phyloP scores from a whole-genome alignment of 1,140 invertebrate species.

The Globodera ellingtonae region DNA sequence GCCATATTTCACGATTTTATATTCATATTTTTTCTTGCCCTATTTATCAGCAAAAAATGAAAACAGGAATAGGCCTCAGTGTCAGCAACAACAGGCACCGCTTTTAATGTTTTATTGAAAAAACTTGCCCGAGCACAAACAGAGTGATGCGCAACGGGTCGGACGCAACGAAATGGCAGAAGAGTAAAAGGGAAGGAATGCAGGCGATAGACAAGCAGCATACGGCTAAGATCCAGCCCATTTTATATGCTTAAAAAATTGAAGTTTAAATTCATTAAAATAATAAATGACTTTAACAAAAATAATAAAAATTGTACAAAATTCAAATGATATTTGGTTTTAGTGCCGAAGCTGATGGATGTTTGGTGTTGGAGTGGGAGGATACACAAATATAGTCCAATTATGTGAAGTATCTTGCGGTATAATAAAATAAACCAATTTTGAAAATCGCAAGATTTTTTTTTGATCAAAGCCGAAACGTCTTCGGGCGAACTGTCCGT shows the following conservation, averaged over 20 bases:
- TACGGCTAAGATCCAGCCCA: conserved; percentile 48
- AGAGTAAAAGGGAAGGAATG: conserved; percentile 40
- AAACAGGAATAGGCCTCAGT: no score
- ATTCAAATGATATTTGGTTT: not conserved
- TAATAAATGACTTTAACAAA: no score
- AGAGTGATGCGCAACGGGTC: conserved; percentile 52
- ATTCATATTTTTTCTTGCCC: no score
- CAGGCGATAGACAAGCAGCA: conserved; percentile 47
- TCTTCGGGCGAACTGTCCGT: no score
- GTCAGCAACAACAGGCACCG: no score
- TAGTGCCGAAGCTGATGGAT: not conserved
- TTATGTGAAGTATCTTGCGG: no score
- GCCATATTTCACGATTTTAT: no score
- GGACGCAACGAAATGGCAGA: conserved; percentile 37
- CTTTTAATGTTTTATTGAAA: not conserved
- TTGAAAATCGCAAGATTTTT: not conserved
- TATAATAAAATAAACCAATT: not conserved
- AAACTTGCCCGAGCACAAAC: conserved; percentile 49
- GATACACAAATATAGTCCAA: no score
- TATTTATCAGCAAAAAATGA: no score
- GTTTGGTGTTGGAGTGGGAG: not conserved
- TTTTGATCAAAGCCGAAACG: no score
- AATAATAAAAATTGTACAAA: not conserved
- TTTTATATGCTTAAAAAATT: conserved; percentile 15
- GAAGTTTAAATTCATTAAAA: no score